Evolutionary conservation across 2,113 vertebrate species (phyloP).

Genomic region (Bombycilla garrulus): DNA sequence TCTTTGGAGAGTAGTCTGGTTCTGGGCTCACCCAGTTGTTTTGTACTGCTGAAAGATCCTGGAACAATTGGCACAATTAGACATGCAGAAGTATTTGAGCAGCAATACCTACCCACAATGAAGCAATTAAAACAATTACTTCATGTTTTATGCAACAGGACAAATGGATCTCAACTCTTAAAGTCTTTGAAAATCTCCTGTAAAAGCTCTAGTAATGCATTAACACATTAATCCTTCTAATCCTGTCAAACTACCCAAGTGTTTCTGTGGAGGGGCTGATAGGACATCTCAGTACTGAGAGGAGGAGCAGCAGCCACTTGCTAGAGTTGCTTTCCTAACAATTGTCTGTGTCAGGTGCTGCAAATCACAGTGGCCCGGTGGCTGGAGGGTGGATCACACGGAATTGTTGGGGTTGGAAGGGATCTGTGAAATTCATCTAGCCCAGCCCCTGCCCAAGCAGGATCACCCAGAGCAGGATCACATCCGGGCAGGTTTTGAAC

Average conservation of each 20-base stretch:
- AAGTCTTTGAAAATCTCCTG: constrained; percentile 71
- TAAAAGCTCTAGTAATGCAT: constrained; percentile 73
- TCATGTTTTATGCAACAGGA: constrained; percentile 69
- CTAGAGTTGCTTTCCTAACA: not conserved
- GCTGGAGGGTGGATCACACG: not conserved
- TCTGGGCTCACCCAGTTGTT: not conserved
- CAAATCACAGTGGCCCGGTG: not conserved
- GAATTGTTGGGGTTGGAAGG: not conserved
- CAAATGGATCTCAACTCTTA: constrained; percentile 53
- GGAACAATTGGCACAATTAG: constrained; percentile 20
- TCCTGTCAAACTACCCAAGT: constrained; percentile 71
- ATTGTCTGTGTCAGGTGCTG: not conserved
- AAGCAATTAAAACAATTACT: constrained; percentile 74
- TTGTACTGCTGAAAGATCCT: not conserved
- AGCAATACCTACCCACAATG: constrained; percentile 42
- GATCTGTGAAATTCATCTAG: not conserved
- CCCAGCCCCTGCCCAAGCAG: not conserved
- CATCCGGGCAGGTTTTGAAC: too few species aligned
- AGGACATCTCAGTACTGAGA: not conserved
- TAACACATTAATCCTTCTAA: constrained; percentile 77
- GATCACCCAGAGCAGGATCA: not conserved
- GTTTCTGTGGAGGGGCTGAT: constrained; percentile 10
- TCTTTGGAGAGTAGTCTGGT: not conserved
- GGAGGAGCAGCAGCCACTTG: not conserved
- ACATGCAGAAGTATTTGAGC: not conserved